These are phyloP conservation scores for Notechis scutatus DNA, from an alignment of 2,113 vertebrate genomes.

Conservation along the genomic window DNA sequence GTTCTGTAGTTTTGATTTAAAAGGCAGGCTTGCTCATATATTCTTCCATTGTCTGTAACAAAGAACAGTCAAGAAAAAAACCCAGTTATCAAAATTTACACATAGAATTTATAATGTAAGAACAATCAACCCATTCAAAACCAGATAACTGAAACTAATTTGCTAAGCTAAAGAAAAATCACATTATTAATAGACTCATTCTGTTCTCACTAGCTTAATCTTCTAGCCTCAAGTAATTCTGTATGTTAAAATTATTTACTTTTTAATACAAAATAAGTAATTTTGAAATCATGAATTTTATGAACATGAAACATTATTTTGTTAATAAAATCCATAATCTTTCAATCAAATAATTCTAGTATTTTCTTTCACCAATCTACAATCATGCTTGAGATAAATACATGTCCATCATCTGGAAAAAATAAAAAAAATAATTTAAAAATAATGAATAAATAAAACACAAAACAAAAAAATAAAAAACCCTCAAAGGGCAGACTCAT, in stretches of 20 bases:
- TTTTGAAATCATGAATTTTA: neutral
- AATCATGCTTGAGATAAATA: neutral
- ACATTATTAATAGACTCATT: neutral
- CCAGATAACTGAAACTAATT: neutral
- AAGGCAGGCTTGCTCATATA: constrained; percentile 91
- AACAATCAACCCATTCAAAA: neutral
- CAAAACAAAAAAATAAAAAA: neutral
- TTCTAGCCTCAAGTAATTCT: neutral
- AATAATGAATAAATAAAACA: neutral
- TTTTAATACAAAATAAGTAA: neutral
- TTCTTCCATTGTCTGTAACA: constrained; percentile 88
- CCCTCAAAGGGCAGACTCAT: neutral
- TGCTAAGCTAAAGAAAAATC: neutral
- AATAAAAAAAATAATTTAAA: neutral
- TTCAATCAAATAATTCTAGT: neutral
- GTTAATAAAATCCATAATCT: neutral
- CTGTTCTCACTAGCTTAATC: neutral
- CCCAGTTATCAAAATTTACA: neutral
- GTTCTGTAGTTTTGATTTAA: constrained; percentile 58
- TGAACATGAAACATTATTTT: neutral
- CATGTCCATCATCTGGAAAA: neutral
- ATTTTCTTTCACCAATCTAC: neutral
- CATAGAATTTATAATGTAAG: neutral
- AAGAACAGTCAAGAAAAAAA: constrained; percentile 24
- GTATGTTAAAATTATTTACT: neutral